Percentiles rank a stretch among this genome's conserved stretches.
Conservation (phyloP, 1,140 invertebrate species). For the Diabrotica virgifera region DNA sequence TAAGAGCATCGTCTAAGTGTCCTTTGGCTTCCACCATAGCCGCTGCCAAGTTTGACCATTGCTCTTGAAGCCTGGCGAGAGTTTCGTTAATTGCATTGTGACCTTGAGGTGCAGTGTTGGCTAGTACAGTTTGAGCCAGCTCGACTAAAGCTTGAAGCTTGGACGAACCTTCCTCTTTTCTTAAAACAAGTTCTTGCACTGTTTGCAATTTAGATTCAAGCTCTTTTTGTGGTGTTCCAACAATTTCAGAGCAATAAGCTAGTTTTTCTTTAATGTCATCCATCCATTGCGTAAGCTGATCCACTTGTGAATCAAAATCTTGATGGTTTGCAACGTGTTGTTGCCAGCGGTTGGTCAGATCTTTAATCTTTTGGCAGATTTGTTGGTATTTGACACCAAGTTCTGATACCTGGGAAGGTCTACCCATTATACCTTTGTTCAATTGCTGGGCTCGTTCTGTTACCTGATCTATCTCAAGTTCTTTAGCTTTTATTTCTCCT, state of each 20-base stretch:
- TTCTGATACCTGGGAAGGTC: constrained; percentile 79
- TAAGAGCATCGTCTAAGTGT: constrained; percentile 83
- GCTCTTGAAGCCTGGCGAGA: constrained; percentile 81
- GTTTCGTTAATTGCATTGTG: constrained; percentile 81
- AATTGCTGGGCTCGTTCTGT: constrained; percentile 86
- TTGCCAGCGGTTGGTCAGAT: constrained; percentile 86
- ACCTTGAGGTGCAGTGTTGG: constrained; percentile 85
- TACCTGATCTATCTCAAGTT: constrained; percentile 88
- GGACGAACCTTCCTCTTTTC: constrained; percentile 87
- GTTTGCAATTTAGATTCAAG: constrained; percentile 80
- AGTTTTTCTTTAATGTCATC: constrained; percentile 80
- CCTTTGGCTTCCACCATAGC: constrained; percentile 88
- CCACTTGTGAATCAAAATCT: constrained; percentile 78
- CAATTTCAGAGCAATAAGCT: constrained; percentile 78
- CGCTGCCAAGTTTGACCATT: constrained; percentile 82
- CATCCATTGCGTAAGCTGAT: constrained; percentile 81
- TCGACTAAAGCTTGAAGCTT: constrained; percentile 86
- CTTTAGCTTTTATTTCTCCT: constrained; percentile 85
- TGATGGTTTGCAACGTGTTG: constrained; percentile 87
- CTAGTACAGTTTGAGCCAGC: constrained; percentile 85
- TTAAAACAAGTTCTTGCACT: constrained; percentile 80
- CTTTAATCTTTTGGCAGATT: constrained; percentile 85
- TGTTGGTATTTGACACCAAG: constrained; percentile 88
- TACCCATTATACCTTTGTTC: constrained; percentile 63
- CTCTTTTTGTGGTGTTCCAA: constrained; percentile 77